Conservation (phyloP, 2,113 vertebrate species). For the Elanoides forficatus region DNA sequence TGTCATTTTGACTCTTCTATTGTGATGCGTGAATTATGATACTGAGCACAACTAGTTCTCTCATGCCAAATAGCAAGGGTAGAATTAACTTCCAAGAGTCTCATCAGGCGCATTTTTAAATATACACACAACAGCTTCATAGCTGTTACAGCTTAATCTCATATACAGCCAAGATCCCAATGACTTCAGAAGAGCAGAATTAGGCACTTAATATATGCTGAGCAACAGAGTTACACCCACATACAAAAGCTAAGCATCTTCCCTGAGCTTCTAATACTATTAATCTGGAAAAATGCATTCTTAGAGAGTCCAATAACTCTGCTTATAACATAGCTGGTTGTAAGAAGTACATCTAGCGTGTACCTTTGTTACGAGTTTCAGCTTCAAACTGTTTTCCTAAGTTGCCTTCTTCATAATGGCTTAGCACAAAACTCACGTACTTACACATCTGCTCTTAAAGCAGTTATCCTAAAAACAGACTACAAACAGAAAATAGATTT, state of each 20-base stretch:
- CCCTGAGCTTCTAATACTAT: neutral
- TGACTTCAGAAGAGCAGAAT: neutral
- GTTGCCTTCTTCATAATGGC: neutral
- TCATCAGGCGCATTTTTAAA: neutral
- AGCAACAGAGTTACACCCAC: neutral
- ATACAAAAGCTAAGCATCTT: neutral
- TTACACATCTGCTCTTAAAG: neutral
- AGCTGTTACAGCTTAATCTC: neutral
- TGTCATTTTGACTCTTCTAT: neutral
- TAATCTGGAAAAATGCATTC: neutral
- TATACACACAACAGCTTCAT: neutral
- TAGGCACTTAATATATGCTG: neutral
- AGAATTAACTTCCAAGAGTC: neutral
- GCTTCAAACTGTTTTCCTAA: neutral
- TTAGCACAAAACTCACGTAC: neutral
- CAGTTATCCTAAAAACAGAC: neutral
- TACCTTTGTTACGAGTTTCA: neutral
- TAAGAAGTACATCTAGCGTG: neutral
- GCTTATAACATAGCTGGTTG: neutral
- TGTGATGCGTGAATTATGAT: neutral
- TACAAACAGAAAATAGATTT: neutral
- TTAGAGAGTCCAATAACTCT: neutral
- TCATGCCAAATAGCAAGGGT: neutral
- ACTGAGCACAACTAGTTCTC: neutral
- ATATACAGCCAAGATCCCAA: neutral